Conservation (phyloP, 2,888 invertebrate species). For the Apamea sordens region DNA sequence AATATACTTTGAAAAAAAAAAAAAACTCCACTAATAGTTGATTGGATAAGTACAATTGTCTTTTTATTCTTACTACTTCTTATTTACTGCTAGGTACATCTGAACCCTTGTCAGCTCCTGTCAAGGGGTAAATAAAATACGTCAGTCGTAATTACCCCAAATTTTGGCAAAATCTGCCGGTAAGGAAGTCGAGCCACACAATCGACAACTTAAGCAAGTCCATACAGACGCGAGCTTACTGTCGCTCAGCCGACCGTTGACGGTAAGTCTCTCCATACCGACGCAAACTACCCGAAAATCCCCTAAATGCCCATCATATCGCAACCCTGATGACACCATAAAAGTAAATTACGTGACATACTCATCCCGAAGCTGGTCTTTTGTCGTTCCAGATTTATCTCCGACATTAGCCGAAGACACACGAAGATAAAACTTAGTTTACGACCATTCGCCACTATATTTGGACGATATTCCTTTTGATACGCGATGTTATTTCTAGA, state of each 20-base stretch:
- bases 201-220: constrained; percentile 13
- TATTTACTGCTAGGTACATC: background rate
- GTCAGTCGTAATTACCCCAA: background rate
- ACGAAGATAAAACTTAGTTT: constrained; percentile 69
- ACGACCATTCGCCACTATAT: constrained; percentile 68
- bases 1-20: background rate
- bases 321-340: constrained; percentile 64
- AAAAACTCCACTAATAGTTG: background rate
- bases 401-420: constrained; percentile 68
- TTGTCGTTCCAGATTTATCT: constrained; percentile 69
- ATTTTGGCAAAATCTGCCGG: background rate
- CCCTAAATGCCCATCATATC: constrained; percentile 66
- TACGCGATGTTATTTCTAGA: constrained; percentile 65
- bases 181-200: constrained; percentile 3
- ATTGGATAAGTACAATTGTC: background rate
- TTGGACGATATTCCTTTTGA: constrained; percentile 66
- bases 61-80: background rate
- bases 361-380: constrained; percentile 66
- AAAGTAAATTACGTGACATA: constrained; percentile 70
- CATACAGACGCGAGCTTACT: constrained; percentile 37
- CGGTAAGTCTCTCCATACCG: constrained; percentile 50
- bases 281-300: constrained; percentile 62
- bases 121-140: background rate
- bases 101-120: background rate
- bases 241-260: constrained; percentile 37